Conservation (phyloP, 1,140 invertebrate species). For the Caenorhabditis latens region DNA sequence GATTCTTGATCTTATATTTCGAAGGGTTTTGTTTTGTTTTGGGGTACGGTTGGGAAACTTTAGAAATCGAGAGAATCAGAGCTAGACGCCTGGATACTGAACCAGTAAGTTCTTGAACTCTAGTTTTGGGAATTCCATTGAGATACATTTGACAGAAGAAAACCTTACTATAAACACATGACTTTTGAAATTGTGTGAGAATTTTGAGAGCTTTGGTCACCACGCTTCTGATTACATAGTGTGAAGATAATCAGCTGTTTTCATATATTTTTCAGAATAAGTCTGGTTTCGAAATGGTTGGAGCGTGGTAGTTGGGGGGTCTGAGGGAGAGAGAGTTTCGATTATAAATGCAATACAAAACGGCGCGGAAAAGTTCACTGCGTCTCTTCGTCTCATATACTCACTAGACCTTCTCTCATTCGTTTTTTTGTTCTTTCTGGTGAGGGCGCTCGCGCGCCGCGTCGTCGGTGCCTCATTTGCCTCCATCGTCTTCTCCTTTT, state of each 20-base stretch:
- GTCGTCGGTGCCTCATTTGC: conserved; percentile 50
- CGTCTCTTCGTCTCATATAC: conserved; percentile 27
- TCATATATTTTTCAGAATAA: not conserved
- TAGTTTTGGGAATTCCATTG: no score
- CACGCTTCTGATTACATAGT: no score
- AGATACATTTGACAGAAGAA: no score
- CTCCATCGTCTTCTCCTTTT: conserved; percentile 25
- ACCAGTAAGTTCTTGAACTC: no score
- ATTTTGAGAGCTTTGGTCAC: no score
- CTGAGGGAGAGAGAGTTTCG: conserved; percentile 5
- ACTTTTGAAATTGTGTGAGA: no score
- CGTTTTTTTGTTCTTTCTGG: conserved; percentile 46
- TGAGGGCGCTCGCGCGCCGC: conserved; percentile 21
- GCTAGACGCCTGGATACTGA: no score
- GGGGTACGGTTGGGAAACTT: no score
- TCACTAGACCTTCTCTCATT: conserved; percentile 5
- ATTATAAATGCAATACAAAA: conserved; percentile 57
- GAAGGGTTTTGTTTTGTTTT: no score
- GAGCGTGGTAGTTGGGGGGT: not conserved
- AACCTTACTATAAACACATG: no score
- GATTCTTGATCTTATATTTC: not conserved
- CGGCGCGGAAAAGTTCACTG: conserved; percentile 41
- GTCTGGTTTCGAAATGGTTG: conserved; percentile 39
- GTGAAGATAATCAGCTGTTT: no score
- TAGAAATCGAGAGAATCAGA: no score